Conservation (phyloP, 2,113 vertebrate species). For the Ursus arctos region DNA sequence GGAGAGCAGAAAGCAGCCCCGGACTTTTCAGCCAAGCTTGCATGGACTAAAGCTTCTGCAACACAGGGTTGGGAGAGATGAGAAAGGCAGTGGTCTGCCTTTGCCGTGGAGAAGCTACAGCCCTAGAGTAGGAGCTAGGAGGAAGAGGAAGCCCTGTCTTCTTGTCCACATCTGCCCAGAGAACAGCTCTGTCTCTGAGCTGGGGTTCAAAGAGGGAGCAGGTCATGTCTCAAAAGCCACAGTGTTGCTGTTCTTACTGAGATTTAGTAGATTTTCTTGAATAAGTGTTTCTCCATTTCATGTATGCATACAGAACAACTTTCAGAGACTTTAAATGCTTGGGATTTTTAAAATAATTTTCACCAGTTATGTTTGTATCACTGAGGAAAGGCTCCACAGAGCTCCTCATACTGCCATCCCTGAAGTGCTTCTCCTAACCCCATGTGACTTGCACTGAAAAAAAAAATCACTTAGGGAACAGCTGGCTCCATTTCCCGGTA, state of each 20-base stretch:
- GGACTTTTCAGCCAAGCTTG: not conserved
- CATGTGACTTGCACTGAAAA: not conserved
- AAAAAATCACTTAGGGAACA: not conserved
- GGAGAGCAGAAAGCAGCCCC: not conserved
- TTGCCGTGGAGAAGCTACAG: not conserved
- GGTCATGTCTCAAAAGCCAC: not conserved
- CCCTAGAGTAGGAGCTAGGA: not conserved
- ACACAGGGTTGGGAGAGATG: not conserved
- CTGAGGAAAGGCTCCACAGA: not conserved
- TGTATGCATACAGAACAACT: not conserved
- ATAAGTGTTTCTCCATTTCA: not conserved
- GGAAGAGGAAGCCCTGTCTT: not conserved
- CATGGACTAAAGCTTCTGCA: not conserved
- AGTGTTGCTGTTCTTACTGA: not conserved
- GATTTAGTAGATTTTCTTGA: constrained; percentile 42
- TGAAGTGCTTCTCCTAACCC: not conserved
- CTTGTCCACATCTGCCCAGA: not conserved
- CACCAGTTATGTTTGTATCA: not conserved
- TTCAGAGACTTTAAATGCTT: not conserved
- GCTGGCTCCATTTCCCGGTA: constrained; percentile 39
- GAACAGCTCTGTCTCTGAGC: not conserved
- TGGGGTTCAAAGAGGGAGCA: not conserved
- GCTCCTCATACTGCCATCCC: not conserved
- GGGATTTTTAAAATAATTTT: not conserved
- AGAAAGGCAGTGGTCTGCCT: not conserved